Conservation (phyloP, 2,888 invertebrate species). For the Plusia festucae region DNA sequence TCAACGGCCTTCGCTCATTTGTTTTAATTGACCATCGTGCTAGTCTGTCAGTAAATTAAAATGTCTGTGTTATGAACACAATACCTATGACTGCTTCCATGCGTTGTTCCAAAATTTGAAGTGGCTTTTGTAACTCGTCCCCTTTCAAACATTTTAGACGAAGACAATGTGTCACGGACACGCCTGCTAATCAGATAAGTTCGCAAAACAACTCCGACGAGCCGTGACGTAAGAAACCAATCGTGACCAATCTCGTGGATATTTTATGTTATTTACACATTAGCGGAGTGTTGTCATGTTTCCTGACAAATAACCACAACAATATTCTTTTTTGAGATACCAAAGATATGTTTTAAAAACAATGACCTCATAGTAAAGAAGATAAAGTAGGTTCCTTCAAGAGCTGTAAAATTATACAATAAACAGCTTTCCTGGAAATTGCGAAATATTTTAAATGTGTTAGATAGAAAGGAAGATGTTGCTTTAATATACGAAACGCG, state of each 20-base stretch:
- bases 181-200: conserved; percentile 76
- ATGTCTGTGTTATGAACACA: conserved; percentile 27
- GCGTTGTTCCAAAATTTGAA: conserved; percentile 54
- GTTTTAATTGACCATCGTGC: conserved; percentile 30
- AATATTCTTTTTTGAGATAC: conserved; percentile 26
- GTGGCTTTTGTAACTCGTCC: conserved; percentile 61
- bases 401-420: conserved; percentile 35
- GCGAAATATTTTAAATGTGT: conserved; percentile 51
- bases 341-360: conserved; percentile 44
- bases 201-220: conserved; percentile 72
- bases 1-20: conserved; percentile 21
- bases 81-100: conserved; percentile 35
- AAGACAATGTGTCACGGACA: conserved; percentile 78
- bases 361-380: conserved; percentile 7
- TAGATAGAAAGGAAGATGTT: conserved; percentile 60
- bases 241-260: conserved; percentile 67
- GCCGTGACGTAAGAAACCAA: conserved; percentile 72
- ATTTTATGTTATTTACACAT: conserved; percentile 64
- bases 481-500: conserved; percentile 47
- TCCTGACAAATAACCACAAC: conserved; percentile 63
- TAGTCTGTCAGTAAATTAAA: conserved; percentile 43
- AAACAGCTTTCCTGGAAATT: conserved; percentile 53
- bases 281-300: conserved; percentile 60
- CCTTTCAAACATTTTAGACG: conserved; percentile 62
- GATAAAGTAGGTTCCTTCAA: conserved; percentile 17